These are phyloP conservation scores for Chelidonichthys spinosus DNA, from an alignment of 2,797 vertebrate genomes.

Conservation along the genomic window DNA sequence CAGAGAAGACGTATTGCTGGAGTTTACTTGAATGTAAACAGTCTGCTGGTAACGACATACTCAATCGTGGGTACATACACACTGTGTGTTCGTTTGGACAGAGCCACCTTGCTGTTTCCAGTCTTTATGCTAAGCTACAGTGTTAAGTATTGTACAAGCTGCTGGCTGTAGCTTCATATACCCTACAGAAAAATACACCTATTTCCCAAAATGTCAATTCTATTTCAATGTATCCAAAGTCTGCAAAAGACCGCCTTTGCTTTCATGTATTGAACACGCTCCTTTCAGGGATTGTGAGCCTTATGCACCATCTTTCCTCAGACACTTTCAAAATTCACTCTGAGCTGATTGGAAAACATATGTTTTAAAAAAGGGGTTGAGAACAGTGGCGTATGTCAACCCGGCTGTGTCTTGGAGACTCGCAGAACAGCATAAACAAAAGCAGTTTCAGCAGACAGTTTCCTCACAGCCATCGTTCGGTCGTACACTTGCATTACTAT, in stretches of 20 bases:
- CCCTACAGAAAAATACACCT: rapidly evolving
- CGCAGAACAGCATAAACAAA: conserved; percentile 12
- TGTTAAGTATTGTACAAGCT: not conserved
- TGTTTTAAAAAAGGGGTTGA: not conserved
- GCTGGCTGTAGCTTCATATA: not conserved
- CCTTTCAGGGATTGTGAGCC: not conserved
- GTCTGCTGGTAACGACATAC: too few species aligned
- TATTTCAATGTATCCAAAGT: not conserved
- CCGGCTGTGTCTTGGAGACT: not conserved
- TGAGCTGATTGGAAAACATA: not conserved
- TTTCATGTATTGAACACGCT: not conserved
- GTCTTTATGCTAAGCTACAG: conserved; percentile 4
- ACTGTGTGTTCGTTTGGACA: not conserved
- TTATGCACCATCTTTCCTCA: not conserved
- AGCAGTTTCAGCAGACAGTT: not conserved
- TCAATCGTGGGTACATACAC: too few species aligned
- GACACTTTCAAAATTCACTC: not conserved
- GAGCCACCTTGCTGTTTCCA: not conserved
- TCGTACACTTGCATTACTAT: conserved; percentile 9
- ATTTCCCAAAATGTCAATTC: not conserved
- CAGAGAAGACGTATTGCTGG: too few species aligned
- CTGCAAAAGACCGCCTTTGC: not conserved
- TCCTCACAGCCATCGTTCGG: conserved; percentile 11
- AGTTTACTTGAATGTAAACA: too few species aligned
- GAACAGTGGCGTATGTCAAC: not conserved